Evolutionary conservation across 2,113 vertebrate species (phyloP).

Genomic region (Myotis yumanensis): DNA sequence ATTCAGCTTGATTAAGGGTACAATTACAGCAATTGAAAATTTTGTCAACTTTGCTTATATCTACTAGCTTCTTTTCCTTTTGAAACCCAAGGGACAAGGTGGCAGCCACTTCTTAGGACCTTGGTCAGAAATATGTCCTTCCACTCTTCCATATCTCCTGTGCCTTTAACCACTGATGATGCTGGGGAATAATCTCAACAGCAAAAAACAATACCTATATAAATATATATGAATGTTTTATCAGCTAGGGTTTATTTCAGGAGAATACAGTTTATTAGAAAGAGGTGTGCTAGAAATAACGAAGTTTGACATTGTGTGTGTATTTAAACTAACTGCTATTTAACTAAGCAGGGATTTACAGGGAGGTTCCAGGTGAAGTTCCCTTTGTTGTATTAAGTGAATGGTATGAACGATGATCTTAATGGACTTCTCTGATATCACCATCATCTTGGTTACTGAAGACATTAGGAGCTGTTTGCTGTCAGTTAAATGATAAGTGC

Average conservation of each 20-base stretch:
- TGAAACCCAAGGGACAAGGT: not conserved
- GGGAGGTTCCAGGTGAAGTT: constrained; percentile 75
- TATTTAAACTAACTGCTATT: constrained; percentile 82
- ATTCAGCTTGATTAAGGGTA: not conserved
- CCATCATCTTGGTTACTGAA: constrained; percentile 84
- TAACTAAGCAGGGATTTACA: constrained; percentile 78
- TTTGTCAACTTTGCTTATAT: not conserved
- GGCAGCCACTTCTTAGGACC: not conserved
- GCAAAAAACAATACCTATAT: not conserved
- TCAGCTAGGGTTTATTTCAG: constrained; percentile 20
- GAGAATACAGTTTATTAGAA: constrained; percentile 71
- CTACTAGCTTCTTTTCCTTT: not conserved
- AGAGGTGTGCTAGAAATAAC: constrained; percentile 62
- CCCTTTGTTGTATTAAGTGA: constrained; percentile 80
- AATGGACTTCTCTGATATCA: constrained; percentile 82
- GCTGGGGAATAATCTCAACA: not conserved
- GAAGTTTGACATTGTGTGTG: constrained; percentile 72
- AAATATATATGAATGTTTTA: constrained; percentile 30
- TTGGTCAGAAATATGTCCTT: not conserved
- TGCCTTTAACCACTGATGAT: not conserved
- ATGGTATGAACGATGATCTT: constrained; percentile 77
- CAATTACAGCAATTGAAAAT: not conserved
- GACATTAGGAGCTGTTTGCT: constrained; percentile 85
- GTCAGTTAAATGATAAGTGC: constrained; percentile 86
- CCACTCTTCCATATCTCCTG: not conserved